Evolutionary conservation across 2,113 vertebrate species (phyloP).

Genomic region (Sinocyclocheilus maitianheensis): DNA sequence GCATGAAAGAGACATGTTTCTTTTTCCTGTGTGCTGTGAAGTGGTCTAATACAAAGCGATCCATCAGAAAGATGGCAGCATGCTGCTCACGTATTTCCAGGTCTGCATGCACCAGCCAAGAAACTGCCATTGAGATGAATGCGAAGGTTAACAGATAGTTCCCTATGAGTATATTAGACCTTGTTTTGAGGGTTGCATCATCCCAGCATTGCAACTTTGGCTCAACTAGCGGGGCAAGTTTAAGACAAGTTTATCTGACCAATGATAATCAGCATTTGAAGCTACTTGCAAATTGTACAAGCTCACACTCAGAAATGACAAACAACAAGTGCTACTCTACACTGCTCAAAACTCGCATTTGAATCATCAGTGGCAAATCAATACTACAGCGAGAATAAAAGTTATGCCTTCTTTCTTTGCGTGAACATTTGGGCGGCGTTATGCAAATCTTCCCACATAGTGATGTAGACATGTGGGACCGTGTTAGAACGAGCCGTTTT

Average conservation of each 20-base stretch:
- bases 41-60: neutral
- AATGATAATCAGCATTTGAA: neutral
- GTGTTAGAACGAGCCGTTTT: no score
- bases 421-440: no score
- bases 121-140: slow-evolving; percentile 22
- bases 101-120: neutral
- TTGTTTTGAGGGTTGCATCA: neutral
- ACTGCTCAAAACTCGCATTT: no score
- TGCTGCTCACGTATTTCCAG: neutral
- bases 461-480: no score
- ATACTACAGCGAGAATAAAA: no score
- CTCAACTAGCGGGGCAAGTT: neutral
- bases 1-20: neutral
- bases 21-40: neutral
- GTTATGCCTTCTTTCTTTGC: no score
- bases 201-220: neutral
- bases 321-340: no score
- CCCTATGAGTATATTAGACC: neutral
- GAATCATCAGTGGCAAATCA: no score
- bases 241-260: neutral
- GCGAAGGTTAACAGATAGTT: neutral
- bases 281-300: no score
- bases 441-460: no score
- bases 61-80: neutral
- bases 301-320: no score